Conservation (phyloP, 1,140 invertebrate genomes). For the Drosophila ambigua region DNA sequence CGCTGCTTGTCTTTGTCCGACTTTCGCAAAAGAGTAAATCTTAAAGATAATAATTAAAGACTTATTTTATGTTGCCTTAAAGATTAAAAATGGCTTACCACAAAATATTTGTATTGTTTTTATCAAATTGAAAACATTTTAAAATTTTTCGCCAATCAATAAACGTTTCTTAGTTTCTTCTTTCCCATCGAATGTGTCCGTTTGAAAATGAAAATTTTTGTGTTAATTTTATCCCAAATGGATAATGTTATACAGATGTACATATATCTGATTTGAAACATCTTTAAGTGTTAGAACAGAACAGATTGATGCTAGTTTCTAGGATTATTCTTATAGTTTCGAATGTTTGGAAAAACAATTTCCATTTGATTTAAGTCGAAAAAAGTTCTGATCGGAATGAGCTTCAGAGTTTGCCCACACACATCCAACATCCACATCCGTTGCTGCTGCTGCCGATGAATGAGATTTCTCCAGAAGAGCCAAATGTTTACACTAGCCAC, state of each 20-base stretch:
- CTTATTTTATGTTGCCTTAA: neutral
- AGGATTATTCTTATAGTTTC: no score
- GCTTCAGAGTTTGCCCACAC: conserved; percentile 16
- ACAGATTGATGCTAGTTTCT: no score
- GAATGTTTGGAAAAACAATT: no score
- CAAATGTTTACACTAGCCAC: conserved; percentile 34
- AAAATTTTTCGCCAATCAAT: neutral
- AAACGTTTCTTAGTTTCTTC: neutral
- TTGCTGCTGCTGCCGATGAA: conserved; percentile 9
- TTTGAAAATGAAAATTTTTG: no score
- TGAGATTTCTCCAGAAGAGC: conserved; percentile 28
- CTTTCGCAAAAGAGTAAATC: conserved; percentile 19
- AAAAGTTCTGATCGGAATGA: neutral
- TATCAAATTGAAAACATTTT: conserved; percentile 2
- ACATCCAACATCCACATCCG: neutral
- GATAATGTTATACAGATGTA: no score
- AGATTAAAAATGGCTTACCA: neutral
- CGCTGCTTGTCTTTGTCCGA: conserved; percentile 21
- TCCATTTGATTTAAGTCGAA: conserved; percentile 24
- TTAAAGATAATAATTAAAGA: conserved; percentile 14
- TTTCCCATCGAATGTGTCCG: no score
- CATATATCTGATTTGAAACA: no score
- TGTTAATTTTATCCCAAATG: no score
- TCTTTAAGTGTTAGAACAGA: no score
- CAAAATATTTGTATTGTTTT: neutral